Base-by-base conservation (phyloP, 2,888 invertebrate species). In the Caradrina clavipalpis region DNA sequence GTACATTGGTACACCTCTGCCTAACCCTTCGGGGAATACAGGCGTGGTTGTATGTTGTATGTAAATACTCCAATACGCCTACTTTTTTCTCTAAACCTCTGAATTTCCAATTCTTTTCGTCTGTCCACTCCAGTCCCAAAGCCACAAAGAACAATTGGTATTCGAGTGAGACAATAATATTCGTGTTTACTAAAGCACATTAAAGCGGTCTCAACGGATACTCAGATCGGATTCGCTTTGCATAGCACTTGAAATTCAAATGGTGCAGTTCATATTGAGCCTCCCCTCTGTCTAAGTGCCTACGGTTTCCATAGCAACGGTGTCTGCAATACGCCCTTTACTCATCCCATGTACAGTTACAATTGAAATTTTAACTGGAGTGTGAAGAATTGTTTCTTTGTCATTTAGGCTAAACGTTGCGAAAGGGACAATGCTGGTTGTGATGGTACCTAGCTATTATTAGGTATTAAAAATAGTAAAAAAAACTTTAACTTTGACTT, bases 161-260 rank as follows among this genome's bases (percentile, higher is more conserved):
- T 81, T 78, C 66, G 78, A 86, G 79, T 85, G 76, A 77, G 73
- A 85, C 84, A 83, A 83, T 85, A 83, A 86, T 85, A 84, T 80
- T 77, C 71, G 67, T 87, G 82, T 88, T 88, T 86, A 79, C 83
- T 80, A 87, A 86, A 87, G 88, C 82, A 91, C 88, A 90, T 91
- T 91, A 89, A 88, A 89, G 82, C 87, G 87, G 86, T 87, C 87
- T 88, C 87, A 80, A 90, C 89, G 84, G 90, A 84, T 89, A 74
- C 88, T 89, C 81, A 87, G 90, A 91, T 90, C 91, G 88, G 91
- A 90, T 91, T 92, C 91, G 88, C 94, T 95, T 95, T 95, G 94
- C 95, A 94, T 93, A 95, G 93, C 94, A 90, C 94, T 95, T 95
- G 93, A 94, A 93, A 94, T 94, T 95, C 95, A 94, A 95, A 95